Percentiles rank a stretch among this genome's conserved stretches.
Conservation (phyloP, 2,113 vertebrate species). For the Dolichallabes microphthalmus region DNA sequence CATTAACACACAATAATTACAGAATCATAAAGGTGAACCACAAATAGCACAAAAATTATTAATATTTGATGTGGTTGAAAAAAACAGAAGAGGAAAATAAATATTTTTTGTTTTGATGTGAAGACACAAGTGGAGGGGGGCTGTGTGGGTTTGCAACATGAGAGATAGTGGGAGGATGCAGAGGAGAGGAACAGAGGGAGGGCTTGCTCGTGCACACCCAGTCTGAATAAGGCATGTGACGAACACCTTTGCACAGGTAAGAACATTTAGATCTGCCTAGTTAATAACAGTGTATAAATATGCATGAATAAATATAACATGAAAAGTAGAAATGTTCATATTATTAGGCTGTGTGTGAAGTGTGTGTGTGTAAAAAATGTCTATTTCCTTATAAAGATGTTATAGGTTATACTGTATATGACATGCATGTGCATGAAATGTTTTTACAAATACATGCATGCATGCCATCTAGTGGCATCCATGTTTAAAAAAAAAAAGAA, state of each 20-base stretch:
- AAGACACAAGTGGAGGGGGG: neutral
- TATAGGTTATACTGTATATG: neutral
- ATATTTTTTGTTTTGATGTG: neutral
- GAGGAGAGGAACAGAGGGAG: constrained; percentile 15
- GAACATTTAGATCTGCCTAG: constrained; percentile 19
- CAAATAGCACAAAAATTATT: neutral
- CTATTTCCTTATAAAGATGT: neutral
- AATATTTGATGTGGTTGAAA: neutral
- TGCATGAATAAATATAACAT: neutral
- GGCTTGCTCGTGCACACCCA: constrained; percentile 20
- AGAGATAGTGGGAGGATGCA: constrained; percentile 38
- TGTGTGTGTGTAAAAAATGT: neutral
- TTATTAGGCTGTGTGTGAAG: neutral
- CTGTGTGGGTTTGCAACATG: constrained; percentile 24
- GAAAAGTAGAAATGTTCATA: neutral
- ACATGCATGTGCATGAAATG: neutral
- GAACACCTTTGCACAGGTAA: constrained; percentile 43
- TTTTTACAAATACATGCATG: neutral
- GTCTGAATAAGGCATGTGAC: constrained; percentile 19
- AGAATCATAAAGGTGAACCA: neutral
- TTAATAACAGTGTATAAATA: neutral
- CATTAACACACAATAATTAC: neutral
- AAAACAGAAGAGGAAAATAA: neutral
- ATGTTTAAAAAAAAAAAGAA: no score
- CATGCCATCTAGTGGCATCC: no score